Percentiles rank a stretch among this genome's conserved stretches.
Conservation (phyloP, 2,888 invertebrate genomes). For the Lepidochrysops patricia region DNA sequence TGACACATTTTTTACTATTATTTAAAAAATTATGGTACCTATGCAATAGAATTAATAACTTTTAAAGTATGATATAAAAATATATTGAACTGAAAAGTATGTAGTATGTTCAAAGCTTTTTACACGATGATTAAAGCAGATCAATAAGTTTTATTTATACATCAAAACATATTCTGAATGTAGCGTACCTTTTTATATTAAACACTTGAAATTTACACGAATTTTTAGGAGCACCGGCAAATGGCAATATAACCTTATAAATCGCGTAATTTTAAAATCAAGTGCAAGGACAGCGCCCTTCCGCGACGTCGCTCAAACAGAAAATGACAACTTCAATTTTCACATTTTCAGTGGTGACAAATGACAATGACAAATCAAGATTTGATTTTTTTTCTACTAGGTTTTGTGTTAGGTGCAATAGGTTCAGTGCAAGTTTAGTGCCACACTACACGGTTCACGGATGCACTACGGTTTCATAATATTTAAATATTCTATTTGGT, state of each 20-base stretch:
- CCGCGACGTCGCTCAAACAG: not conserved
- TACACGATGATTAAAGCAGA: too few relatives aligned
- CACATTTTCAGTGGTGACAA: not conserved
- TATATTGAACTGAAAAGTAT: too few relatives aligned
- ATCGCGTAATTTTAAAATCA: slow-evolving; percentile 9
- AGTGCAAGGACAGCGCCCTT: slow-evolving; percentile 11
- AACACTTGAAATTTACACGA: not conserved
- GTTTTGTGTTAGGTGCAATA: not conserved
- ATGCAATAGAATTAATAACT: too few relatives aligned
- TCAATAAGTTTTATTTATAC: not conserved
- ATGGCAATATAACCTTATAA: slow-evolving; percentile 25
- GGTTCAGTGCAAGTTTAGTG: too few relatives aligned
- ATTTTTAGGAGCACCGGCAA: slow-evolving; percentile 22
- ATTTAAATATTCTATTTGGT: too few relatives aligned
- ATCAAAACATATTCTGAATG: not conserved
- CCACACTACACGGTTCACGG: too few relatives aligned
- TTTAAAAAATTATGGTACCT: too few relatives aligned
- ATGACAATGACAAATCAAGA: not conserved
- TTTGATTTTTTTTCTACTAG: not conserved
- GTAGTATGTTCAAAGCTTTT: too few relatives aligned
- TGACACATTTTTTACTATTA: too few relatives aligned
- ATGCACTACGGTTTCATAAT: too few relatives aligned
- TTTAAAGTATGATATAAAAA: too few relatives aligned
- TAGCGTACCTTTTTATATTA: not conserved
- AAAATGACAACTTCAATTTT: not conserved